These are phyloP conservation scores for Taurulus bubalis DNA, from an alignment of 2,113 vertebrate species.

Conservation along the genomic window DNA sequence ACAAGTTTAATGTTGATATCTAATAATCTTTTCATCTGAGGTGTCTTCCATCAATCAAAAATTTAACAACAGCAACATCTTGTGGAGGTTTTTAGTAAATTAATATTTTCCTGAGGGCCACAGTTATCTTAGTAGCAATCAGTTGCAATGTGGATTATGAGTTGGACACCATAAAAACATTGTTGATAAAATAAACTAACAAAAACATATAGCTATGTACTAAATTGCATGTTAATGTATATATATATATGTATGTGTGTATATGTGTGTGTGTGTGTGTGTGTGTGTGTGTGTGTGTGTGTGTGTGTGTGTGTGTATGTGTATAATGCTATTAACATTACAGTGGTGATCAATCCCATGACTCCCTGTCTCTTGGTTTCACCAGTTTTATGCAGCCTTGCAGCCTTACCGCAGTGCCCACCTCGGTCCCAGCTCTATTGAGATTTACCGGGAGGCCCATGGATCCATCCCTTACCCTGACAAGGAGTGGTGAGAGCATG, in stretches of 20 bases:
- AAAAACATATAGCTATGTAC: background rate
- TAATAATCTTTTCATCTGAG: background rate
- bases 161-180: background rate
- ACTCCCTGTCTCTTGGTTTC: constrained; percentile 8
- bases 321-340: background rate
- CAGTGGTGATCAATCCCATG: background rate
- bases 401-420: constrained; percentile 56
- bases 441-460: constrained; percentile 77
- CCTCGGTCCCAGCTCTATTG: constrained; percentile 59
- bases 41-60: background rate
- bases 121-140: background rate
- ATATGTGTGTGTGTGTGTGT: no score
- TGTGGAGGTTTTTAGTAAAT: constrained; percentile 7
- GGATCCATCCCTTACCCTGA: constrained; percentile 80
- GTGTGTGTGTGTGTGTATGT: no score
- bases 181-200: background rate
- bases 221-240: background rate
- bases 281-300: no score
- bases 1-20: background rate
- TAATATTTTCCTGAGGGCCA: background rate
- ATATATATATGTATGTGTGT: no score
- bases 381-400: constrained; percentile 76
- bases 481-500: constrained; percentile 86
- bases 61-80: constrained; percentile 27
- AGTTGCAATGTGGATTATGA: background rate